Conservation (phyloP, 2,113 vertebrate species). For the Agelaius tricolor region DNA sequence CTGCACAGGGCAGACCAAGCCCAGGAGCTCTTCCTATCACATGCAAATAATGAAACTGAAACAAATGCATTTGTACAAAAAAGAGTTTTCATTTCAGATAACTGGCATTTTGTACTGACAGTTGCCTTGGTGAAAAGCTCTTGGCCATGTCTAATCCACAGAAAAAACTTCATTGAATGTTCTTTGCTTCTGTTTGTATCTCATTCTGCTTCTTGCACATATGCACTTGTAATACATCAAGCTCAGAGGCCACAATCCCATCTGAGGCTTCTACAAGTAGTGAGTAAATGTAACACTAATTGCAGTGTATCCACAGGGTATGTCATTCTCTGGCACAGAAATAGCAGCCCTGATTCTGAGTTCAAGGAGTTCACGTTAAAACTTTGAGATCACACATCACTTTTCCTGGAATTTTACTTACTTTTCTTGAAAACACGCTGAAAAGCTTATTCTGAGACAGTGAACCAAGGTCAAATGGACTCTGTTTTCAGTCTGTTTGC, state of each 20-base stretch:
- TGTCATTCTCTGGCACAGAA: not conserved
- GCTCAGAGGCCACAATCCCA: not conserved
- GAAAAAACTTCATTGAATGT: not conserved
- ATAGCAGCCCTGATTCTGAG: not conserved
- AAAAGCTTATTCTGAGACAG: not conserved
- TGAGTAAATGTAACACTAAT: not conserved
- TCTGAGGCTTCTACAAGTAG: not conserved
- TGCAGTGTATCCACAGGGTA: not conserved
- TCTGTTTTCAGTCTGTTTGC: not conserved
- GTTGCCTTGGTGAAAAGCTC: not conserved
- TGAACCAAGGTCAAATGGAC: not conserved
- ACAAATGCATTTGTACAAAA: not conserved
- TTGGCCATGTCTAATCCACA: not conserved
- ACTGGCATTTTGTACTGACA: not conserved
- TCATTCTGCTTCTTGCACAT: not conserved
- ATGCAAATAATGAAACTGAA: not conserved
- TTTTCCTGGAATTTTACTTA: not conserved
- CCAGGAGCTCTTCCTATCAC: not conserved
- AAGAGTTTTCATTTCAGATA: not conserved
- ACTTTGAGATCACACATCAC: not conserved
- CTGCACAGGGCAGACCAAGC: not conserved
- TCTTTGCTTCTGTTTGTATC: not conserved
- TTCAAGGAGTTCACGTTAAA: conserved; percentile 4
- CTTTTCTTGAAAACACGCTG: not conserved
- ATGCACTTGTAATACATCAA: not conserved